phyloP scores from a whole-genome alignment of 2,113 vertebrate genomes.

The Toxostoma redivivum region DNA sequence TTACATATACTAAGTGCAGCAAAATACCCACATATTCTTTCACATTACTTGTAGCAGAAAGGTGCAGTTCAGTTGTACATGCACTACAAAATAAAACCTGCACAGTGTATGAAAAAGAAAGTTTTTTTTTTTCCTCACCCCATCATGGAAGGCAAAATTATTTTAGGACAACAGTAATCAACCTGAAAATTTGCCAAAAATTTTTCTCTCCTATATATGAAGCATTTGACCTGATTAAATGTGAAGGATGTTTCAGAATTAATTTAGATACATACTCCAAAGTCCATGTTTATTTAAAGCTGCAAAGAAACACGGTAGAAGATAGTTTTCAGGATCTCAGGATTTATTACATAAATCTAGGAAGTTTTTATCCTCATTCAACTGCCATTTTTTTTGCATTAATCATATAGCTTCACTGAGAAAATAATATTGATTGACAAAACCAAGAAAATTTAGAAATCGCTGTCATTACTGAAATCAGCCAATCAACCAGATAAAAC shows the following conservation, averaged over 20 bases:
- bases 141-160: not conserved
- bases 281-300: not conserved
- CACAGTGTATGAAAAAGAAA: constrained; percentile 17
- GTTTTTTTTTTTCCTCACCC: not conserved
- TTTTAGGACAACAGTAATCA: constrained; percentile 3
- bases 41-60: constrained; percentile 26
- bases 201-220: not conserved
- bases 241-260: not conserved
- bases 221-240: not conserved
- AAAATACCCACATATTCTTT: constrained; percentile 31
- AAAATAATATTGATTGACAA: not conserved
- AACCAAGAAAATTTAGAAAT: not conserved
- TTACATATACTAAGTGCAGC: constrained; percentile 45
- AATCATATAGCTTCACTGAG: not conserved
- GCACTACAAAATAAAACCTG: not conserved
- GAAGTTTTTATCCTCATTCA: not conserved
- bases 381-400: not conserved
- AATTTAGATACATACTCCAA: not conserved
- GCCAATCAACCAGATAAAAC: not conserved
- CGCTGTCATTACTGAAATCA: not conserved
- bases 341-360: not conserved
- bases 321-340: not conserved
- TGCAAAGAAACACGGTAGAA: not conserved
- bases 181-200: not conserved
- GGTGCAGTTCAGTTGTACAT: not conserved